Evolutionary conservation across 2,797 vertebrate genomes (phyloP), one percentile per base, ranked within the genome.

Genomic region (Astyanax mexicanus): DNA sequence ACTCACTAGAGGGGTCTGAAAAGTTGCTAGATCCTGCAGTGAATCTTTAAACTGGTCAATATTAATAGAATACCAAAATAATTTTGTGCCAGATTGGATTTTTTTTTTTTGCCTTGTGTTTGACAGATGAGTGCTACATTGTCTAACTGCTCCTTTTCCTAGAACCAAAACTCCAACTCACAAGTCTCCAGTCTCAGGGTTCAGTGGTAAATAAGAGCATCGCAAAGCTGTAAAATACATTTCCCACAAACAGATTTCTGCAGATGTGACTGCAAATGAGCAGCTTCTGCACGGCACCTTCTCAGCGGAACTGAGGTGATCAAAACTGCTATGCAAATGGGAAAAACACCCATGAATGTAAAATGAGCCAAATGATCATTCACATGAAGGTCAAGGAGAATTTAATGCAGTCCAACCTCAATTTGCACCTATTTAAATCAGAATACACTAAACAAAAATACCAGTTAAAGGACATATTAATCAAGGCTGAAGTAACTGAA

Each of bases 371-470:
- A 35, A 35, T 60, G 29, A 37, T 37, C 29, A 19, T 15, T 57
- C 57, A 35, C 6, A 19, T 17, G 57, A 35, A 60, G 57, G 57
- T 60, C 57, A 60, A 60, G 57, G 29, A 60, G 57, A 60, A 19
- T 37, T 60, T 32, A 60, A 37, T 60, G 27, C 17, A 19, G 29
- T n/a, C 29, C 15, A 6, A 32, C 29, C 35, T 58, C 29, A 58
- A 4, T 17, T 58, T 35, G 13, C n/a, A 58, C 29, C 29, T 35
- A 11, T 35, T 58, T 58, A 35, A 37, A 37, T 32, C 15, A 32
- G 55, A 58, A 19, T 11, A 27, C 32, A 35, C 55, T 32, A 29
- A 58, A 32, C 32, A 32, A 35, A 58, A 58, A 32, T 29, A n/a
- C 8, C 25, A 32, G 13, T 58, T 35, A 32, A 35, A n/a, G 27